Base-by-base conservation (phyloP, 2,113 vertebrate genomes). In the Ciconia boyciana region DNA sequence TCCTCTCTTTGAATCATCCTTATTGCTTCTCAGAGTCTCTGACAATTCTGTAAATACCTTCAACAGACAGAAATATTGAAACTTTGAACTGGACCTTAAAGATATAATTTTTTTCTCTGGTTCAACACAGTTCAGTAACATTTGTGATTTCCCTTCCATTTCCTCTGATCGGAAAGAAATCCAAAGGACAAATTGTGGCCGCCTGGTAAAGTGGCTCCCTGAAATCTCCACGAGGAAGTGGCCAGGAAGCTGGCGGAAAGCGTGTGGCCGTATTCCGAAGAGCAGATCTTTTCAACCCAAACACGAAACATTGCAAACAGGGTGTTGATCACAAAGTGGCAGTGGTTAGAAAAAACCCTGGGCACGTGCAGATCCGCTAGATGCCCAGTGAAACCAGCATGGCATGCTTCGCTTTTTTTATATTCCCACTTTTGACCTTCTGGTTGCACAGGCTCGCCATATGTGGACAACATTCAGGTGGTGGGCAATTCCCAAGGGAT, bases 51-150 rank as follows among this genome's bases (percentile, higher is more conserved):
- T 69, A 77, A 80, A 60, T 36, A 78, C 36, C n/a, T 87, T 84
- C 70, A 89, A 46, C 16, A 43, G 76, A 69, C 13, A 87, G 60
- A 89, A 87, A 94, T 77, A 49, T 1, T 24, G 48, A 58, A 90
- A 58, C 39, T 76, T 87, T 66, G 65, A 92, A 82, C 24, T 41
- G 58, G 55, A 88, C 7, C 46, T 78, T 62, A 48, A 87, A 54
- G 22, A n/a, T 26, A 34, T 0, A 0, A 21, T 22, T 24, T 39
- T 25, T 44, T 34, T 7, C 15, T 12, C 3, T 17, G 0, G 0
- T 36, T 88, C 48, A 84, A 44, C 41, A 39, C 0, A 6, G 34
- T n/a, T 77, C 48, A 78, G 16, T 46, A 75, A 76, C 12, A 51
- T 46, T 54, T 48, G 41, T 8, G 8, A 91, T 78, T 71, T 57